phyloP scores from a whole-genome alignment of 1,140 invertebrate species.

The Cotesia vestalis region DNA sequence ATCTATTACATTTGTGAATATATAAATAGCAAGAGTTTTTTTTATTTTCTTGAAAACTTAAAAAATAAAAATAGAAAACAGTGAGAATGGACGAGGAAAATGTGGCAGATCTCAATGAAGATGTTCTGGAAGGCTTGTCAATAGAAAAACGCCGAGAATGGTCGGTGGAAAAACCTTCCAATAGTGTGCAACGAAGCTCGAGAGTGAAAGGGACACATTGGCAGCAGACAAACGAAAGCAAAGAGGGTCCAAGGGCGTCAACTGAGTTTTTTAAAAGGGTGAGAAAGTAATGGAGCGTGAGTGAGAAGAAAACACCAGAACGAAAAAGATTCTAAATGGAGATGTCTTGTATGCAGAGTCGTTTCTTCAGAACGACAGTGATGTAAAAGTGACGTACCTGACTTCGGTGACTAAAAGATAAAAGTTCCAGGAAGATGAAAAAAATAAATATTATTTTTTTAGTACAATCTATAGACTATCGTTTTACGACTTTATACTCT shows the following conservation, averaged over 20 bases:
- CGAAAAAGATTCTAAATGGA: conserved; percentile 60
- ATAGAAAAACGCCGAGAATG: conserved; percentile 6
- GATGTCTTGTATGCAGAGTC: conserved; percentile 63
- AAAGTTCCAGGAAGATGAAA: conserved; percentile 59
- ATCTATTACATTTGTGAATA: not conserved
- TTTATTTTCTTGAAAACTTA: not conserved
- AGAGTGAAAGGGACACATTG: conserved; percentile 12
- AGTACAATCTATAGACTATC: not conserved
- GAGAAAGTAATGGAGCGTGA: conserved; percentile 37
- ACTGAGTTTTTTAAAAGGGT: conserved; percentile 28
- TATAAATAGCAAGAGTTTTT: not conserved
- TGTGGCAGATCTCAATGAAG: conserved; percentile 6
- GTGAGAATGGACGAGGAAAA: not conserved
- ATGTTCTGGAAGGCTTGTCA: conserved; percentile 10
- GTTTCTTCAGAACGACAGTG: conserved; percentile 52
- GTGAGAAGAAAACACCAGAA: conserved; percentile 40
- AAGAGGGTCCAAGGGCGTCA: conserved; percentile 16
- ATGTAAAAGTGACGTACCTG: conserved; percentile 47
- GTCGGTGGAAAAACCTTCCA: not conserved
- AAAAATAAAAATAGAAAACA: conserved; percentile 9
- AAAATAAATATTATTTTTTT: conserved; percentile 48
- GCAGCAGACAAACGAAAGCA: conserved; percentile 2
- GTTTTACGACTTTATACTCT: too few species aligned
- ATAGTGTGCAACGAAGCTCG: conserved; percentile 3
- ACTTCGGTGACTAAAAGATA: conserved; percentile 50